Base-by-base conservation (phyloP, 2,113 vertebrate species). In the Laticauda colubrina region DNA sequence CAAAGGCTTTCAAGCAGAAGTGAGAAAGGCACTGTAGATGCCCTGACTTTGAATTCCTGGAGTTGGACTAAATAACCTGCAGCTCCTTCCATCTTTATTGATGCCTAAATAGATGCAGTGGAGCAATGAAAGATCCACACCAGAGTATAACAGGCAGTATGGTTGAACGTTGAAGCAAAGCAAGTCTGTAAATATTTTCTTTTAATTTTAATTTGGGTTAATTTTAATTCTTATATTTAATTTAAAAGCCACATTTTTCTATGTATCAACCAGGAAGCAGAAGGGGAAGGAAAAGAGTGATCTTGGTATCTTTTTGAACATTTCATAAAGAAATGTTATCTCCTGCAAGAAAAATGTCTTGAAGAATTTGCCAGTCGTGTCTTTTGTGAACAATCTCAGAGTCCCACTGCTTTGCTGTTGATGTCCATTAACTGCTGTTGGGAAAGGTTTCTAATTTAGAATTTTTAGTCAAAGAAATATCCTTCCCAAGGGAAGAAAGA, bases 221-320 rank as follows among this genome's bases (percentile, higher is more conserved):
- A 23, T 57, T 57, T 57, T 59, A 59, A 59, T 59, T 59, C 23
- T 59, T 9, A 24, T 24, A 24, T 24, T 59, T 59, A 24, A 86
- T 93, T 86, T 85, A 3, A 88, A 29, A n/a, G 92, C 88, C 39
- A 89, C 92, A n/a, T 94, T 91, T 93, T 0, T 57, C 57, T 1
- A 0, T 85, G 2, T 21, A 24, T 15, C 75, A 61, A n/a, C 23
- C 5, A 5, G 43, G 69, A 34, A 9, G 45, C 29, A 39, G 75
- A 54, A 14, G 10, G 39, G 91, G 53, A 57, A 55, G 89, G 90
- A 92, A 91, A 91, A 91, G 54, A 89, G 0, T 26, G 8, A 90
- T 54, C 51, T 21, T 90, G 4, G 23, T 0, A 89, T 88, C 29
- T 5, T 90, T 34, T 87, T 5, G 0, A 26, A 93, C 94, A n/a